Conservation (phyloP, 2,113 vertebrate species). For the Argyrosomus japonicus region DNA sequence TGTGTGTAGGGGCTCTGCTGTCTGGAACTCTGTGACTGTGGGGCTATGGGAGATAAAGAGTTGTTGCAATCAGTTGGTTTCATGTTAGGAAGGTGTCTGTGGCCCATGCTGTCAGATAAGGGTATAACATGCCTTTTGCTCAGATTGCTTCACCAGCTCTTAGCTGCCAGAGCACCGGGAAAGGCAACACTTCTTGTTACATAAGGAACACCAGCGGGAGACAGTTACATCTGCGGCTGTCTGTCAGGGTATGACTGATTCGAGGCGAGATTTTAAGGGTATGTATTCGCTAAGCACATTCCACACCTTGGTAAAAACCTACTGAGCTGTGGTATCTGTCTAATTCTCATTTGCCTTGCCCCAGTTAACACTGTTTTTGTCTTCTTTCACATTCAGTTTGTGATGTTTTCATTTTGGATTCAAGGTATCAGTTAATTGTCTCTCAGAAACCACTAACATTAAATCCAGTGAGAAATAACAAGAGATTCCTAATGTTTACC, state of each 20-base stretch:
- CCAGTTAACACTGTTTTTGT: neutral
- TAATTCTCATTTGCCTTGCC: conserved; percentile 1
- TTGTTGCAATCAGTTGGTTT: conserved; percentile 62
- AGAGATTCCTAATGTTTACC: conserved; percentile 21
- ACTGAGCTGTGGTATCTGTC: conserved; percentile 10
- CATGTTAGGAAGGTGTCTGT: conserved; percentile 57
- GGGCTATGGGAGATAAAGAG: conserved; percentile 61
- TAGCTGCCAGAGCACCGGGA: conserved; percentile 24
- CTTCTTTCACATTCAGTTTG: neutral
- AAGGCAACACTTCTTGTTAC: conserved; percentile 38
- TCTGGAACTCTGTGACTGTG: conserved; percentile 40
- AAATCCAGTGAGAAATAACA: conserved; percentile 17
- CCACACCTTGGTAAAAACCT: conserved; percentile 28
- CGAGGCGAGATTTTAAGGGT: conserved; percentile 41
- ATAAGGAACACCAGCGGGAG: conserved; percentile 39
- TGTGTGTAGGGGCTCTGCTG: conserved; percentile 1
- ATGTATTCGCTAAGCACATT: conserved; percentile 21
- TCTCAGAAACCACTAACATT: conserved; percentile 7
- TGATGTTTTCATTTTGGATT: conserved; percentile 6
- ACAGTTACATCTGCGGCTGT: conserved; percentile 49
- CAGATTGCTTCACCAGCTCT: conserved; percentile 47
- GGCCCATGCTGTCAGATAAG: conserved; percentile 64
- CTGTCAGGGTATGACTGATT: conserved; percentile 47
- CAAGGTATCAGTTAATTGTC: neutral
- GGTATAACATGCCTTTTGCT: conserved; percentile 42